phyloP scores from a whole-genome alignment of 2,888 invertebrate species.

The Morpho helenor region DNA sequence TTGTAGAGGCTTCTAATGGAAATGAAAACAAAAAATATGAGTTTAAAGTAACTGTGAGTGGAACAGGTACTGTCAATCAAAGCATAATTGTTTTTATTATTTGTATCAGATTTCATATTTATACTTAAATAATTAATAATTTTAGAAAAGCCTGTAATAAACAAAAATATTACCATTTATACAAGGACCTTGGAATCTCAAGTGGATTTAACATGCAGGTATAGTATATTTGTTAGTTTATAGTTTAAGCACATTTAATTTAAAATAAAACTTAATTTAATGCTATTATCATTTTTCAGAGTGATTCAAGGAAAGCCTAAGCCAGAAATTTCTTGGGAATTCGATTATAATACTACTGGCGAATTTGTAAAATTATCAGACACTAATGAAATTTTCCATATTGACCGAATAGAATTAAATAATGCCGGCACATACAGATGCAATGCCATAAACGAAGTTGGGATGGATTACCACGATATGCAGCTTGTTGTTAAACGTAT shows the following conservation, averaged over 20 bases:
- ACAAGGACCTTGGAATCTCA: conserved; percentile 25
- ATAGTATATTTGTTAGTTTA: background rate
- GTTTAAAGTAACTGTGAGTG: conserved; percentile 34
- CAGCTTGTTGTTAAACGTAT: conserved; percentile 39
- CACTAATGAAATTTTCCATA: conserved; percentile 24
- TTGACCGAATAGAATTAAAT: conserved; percentile 24
- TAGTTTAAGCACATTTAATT: too few relatives aligned
- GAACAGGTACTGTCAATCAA: conserved; percentile 29
- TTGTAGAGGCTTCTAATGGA: conserved; percentile 37
- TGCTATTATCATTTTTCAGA: conserved; percentile 7
- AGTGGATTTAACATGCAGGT: conserved; percentile 39
- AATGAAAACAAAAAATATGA: conserved; percentile 22
- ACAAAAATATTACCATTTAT: conserved; percentile 27
- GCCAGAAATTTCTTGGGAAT: conserved; percentile 36
- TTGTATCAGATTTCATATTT: background rate
- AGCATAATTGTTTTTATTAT: background rate
- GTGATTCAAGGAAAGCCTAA: conserved; percentile 13
- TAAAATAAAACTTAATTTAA: too few relatives aligned
- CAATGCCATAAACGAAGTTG: conserved; percentile 34
- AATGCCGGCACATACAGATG: conserved; percentile 38
- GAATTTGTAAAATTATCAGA: conserved; percentile 1
- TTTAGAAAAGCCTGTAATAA: conserved; percentile 38
- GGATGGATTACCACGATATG: conserved; percentile 30
- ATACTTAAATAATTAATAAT: background rate
- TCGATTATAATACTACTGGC: conserved; percentile 13